Evolutionary conservation across 2,113 vertebrate genomes (phyloP).

Genomic region (Semnopithecus entellus): DNA sequence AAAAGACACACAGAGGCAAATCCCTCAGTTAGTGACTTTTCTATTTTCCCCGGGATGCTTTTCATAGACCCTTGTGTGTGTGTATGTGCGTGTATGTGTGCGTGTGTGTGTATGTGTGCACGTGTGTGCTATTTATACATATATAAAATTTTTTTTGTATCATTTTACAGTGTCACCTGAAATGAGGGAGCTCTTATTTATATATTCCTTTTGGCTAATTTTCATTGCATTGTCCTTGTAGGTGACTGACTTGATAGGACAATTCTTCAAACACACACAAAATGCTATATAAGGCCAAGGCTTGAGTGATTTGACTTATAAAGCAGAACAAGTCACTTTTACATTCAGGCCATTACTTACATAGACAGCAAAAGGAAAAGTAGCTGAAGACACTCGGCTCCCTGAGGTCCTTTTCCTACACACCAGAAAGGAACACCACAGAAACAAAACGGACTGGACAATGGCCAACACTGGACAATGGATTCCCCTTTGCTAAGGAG

Average conservation of each 20-base stretch:
- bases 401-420: background rate
- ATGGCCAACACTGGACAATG: too few species aligned
- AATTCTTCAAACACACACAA: background rate
- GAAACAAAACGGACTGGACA: background rate
- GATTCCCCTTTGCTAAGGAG: fast-evolving
- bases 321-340: background rate
- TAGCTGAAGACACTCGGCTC: background rate
- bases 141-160: background rate
- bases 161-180: background rate
- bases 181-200: background rate
- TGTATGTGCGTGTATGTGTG: background rate
- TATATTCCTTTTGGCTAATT: background rate
- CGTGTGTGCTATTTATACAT: background rate
- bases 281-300: background rate
- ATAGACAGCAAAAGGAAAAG: background rate
- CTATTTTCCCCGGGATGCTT: background rate
- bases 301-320: background rate
- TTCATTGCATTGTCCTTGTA: background rate
- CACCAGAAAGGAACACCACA: background rate
- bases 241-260: background rate
- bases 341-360: background rate
- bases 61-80: background rate
- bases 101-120: background rate
- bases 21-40: background rate
- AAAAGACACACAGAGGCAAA: background rate